Evolutionary conservation across 2,888 invertebrate genomes (phyloP).

Genomic region (Cinara cedri): DNA sequence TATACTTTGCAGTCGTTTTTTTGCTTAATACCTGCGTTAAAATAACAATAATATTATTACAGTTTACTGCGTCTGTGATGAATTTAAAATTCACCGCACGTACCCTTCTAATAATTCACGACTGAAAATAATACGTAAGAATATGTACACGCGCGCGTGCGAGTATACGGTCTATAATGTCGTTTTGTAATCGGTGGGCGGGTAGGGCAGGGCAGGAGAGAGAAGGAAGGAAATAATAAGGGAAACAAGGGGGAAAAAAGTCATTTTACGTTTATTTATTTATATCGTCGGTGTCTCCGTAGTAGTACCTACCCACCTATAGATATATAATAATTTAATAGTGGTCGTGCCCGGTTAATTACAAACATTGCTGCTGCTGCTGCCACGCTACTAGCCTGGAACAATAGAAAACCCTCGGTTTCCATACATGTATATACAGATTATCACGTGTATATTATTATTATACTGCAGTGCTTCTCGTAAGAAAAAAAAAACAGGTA

Average conservation of each 20-base stretch:
- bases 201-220: too few relatives aligned
- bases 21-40: too few relatives aligned
- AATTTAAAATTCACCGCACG: neutral
- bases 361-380: neutral
- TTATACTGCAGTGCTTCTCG: neutral
- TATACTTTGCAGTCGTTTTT: too few relatives aligned
- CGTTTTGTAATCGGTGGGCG: neutral
- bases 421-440: neutral
- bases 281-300: neutral
- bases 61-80: too few relatives aligned
- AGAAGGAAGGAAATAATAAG: too few relatives aligned
- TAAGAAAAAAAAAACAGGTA: neutral
- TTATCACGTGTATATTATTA: too few relatives aligned
- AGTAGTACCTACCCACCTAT: too few relatives aligned
- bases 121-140: neutral
- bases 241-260: neutral
- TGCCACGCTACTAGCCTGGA: neutral
- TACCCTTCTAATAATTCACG: conserved; percentile 10
- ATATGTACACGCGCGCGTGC: too few relatives aligned
- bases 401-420: conserved; percentile 6
- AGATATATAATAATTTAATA: too few relatives aligned
- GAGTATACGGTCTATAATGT: too few relatives aligned
- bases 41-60: too few relatives aligned
- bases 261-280: neutral
- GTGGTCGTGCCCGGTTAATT: neutral